Evolutionary conservation across 2,888 invertebrate species (phyloP).

Genomic region (Amiota minor): DNA sequence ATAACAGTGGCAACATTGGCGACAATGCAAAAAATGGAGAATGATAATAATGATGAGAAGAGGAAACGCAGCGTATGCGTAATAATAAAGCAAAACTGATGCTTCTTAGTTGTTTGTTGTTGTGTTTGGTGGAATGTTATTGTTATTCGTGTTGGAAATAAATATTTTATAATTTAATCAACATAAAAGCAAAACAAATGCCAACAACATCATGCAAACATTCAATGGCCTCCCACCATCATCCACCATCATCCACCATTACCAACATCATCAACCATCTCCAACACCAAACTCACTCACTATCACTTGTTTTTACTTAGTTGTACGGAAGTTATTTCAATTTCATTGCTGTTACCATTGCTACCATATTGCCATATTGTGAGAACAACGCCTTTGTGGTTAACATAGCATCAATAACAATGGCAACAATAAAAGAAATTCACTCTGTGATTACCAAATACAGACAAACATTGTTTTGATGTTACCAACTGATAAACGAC

Average conservation of each 20-base stretch:
- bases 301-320: too few relatives aligned
- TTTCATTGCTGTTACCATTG: too few relatives aligned
- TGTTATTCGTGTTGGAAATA: constrained; percentile 47
- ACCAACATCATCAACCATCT: neutral
- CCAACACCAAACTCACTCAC: too few relatives aligned
- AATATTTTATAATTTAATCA: constrained; percentile 68
- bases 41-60: neutral
- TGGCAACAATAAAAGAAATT: constrained; percentile 52
- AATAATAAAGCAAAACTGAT: constrained; percentile 58
- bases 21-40: neutral
- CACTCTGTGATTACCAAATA: neutral
- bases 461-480: constrained; percentile 53
- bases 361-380: neutral
- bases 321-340: too few relatives aligned
- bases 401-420: constrained; percentile 50
- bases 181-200: constrained; percentile 64
- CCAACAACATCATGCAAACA: constrained; percentile 6
- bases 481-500: constrained; percentile 63
- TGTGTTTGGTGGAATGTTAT: too few relatives aligned
- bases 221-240: neutral
- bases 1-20: neutral
- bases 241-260: constrained; percentile 6
- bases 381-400: constrained; percentile 52
- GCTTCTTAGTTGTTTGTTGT: neutral
- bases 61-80: constrained; percentile 45